phyloP scores from a whole-genome alignment of 64 coral and sea anemone genomes.

The Actinia tenebrosa region DNA sequence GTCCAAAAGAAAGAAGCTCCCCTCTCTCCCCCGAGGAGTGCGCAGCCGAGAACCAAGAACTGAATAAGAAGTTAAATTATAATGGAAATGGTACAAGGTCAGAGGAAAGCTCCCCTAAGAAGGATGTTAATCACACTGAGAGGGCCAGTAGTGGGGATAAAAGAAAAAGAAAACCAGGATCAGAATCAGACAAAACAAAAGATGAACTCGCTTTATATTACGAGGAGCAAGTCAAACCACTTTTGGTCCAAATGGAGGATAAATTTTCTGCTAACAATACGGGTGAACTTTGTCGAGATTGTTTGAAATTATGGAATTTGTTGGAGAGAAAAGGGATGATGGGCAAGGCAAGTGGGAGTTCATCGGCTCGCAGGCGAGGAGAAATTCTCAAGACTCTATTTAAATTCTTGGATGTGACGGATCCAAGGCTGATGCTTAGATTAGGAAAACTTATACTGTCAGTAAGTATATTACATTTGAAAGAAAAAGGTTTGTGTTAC shows the following conservation, averaged over 20 bases:
- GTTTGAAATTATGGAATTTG: slow-evolving; percentile 72
- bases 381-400: slow-evolving; percentile 89
- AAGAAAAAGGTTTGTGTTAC: no score
- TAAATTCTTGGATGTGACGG: slow-evolving; percentile 87
- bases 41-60: slow-evolving; percentile 32
- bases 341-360: slow-evolving; percentile 71
- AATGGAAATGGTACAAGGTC: background rate
- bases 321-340: slow-evolving; percentile 80
- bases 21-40: slow-evolving; percentile 31
- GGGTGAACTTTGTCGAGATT: slow-evolving; percentile 70
- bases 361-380: slow-evolving; percentile 84
- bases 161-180: slow-evolving; percentile 64
- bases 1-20: slow-evolving; percentile 72
- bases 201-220: slow-evolving; percentile 73
- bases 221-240: slow-evolving; percentile 67
- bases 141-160: slow-evolving; percentile 77
- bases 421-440: slow-evolving; percentile 75
- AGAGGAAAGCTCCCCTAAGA: background rate
- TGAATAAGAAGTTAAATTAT: background rate
- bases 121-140: slow-evolving; percentile 44
- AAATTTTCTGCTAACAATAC: slow-evolving; percentile 57
- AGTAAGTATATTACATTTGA: slow-evolving; percentile 45
- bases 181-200: slow-evolving; percentile 48
- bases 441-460: slow-evolving; percentile 71
- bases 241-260: slow-evolving; percentile 69